A percentile compares a stretch with the other conserved stretches of the same genome.
Conservation (phyloP, 2,888 invertebrate species). For the Cistogaster globosa region DNA sequence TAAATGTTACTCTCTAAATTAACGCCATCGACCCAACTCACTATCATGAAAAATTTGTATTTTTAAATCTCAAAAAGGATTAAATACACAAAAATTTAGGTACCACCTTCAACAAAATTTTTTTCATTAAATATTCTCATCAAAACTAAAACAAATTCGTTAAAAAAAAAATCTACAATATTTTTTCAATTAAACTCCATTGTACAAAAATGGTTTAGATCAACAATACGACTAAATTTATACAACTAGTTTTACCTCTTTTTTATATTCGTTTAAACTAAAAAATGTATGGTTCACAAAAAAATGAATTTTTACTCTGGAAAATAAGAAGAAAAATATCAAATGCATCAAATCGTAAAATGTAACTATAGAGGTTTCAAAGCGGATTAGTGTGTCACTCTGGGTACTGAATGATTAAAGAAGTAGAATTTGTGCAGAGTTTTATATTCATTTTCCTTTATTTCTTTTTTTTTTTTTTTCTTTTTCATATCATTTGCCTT, state of each 20-base stretch:
- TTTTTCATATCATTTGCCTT: background rate
- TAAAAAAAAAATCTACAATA: background rate
- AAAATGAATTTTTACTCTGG: background rate
- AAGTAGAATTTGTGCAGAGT: constrained; percentile 30
- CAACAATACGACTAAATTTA: constrained; percentile 2
- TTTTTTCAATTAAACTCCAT: constrained; percentile 9
- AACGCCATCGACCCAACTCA: background rate
- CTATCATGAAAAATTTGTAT: background rate
- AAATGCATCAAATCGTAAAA: constrained; percentile 49
- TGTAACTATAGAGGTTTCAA: constrained; percentile 60
- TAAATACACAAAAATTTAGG: background rate
- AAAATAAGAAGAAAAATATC: background rate
- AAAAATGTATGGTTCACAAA: background rate
- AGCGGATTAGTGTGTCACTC: constrained; percentile 67
- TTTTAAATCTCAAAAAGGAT: background rate
- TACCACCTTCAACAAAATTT: background rate
- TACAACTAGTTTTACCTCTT: background rate
- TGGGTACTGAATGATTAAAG: constrained; percentile 66
- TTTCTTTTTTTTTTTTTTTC: constrained; percentile 6
- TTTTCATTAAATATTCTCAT: background rate
- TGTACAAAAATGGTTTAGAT: background rate
- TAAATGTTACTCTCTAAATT: background rate
- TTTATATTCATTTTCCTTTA: constrained; percentile 6
- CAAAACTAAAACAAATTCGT: background rate
- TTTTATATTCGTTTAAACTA: background rate